Evolutionary conservation across 2,113 vertebrate genomes (phyloP), one percentile per base, ranked within the genome.

Genomic region (Perccottus glenii): DNA sequence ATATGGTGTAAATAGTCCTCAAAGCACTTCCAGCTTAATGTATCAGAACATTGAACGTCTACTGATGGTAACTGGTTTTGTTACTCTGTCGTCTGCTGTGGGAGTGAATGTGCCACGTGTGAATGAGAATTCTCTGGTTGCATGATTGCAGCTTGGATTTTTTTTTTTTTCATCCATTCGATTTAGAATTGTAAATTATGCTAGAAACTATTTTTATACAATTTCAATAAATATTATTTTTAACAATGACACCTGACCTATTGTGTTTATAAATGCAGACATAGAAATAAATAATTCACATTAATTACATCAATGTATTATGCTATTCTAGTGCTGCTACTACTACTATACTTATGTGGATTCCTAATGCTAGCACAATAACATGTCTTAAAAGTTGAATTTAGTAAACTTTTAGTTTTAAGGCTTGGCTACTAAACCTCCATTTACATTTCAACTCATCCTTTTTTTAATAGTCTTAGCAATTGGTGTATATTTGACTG

Each of bases 191-290:
- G 92, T 93, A 92, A 90, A 92, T 93, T 86, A 87, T 84, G 79
- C 78, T 92, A 89, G 89, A 90, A 90, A 83, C 77, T 90, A 93
- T 94, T 94, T 94, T 94, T 94, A 91, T 93, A 93, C 88, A 11
- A 85, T 89, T 93, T 92, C 88, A 94, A 93, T 94, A 93, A 93
- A 94, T 93, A 93, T 92, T 92, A 92, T 92, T 92, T 92, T 91
- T 89, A 87, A 90, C 81, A 64, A 80, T 82, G 78, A 82, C 33
- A 7, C 35, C 11, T 35, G 70, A 55, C 52, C 81, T 49, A 9
- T 64, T 32, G 47, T 48, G 47, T 48, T 48, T 48, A 27, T 27
- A 27, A 27, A 27, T 27, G 19, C 19, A 27, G 19, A 27, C 19
- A 27, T 27, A 27, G 19, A 27, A 27, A 27, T 27, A 27, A 27